Evolutionary conservation across 1,140 invertebrate genomes (phyloP).

Genomic region (Centruroides sculpturatus): DNA sequence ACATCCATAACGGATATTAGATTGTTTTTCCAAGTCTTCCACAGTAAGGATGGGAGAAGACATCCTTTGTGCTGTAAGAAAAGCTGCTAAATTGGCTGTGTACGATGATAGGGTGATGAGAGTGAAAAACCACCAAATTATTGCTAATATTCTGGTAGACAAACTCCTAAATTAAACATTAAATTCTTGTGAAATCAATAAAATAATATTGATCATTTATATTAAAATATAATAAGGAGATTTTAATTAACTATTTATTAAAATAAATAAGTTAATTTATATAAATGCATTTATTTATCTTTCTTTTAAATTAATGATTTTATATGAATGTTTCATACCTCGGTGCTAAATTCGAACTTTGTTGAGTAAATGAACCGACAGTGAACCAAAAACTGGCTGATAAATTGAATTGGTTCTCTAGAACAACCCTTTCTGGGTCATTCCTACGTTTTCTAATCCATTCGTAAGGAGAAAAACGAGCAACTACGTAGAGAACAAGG

Average conservation of each 20-base stretch:
- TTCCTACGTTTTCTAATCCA: slow-evolving; percentile 19
- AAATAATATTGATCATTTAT: background rate
- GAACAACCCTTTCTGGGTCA: slow-evolving; percentile 16
- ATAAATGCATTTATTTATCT: too few relatives aligned
- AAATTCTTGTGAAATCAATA: background rate
- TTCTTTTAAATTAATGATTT: too few relatives aligned
- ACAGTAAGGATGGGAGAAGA: slow-evolving; percentile 69
- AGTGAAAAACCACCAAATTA: slow-evolving; percentile 42
- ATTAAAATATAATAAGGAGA: background rate
- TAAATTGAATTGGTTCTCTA: slow-evolving; percentile 28
- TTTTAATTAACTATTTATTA: background rate
- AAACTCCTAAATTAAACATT: slow-evolving; percentile 25
- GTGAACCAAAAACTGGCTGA: slow-evolving; percentile 36
- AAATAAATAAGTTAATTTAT: too few relatives aligned
- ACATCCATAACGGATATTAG: slow-evolving; percentile 91
- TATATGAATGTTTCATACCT: slow-evolving; percentile 18
- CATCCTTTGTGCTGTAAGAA: slow-evolving; percentile 73
- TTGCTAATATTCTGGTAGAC: slow-evolving; percentile 32
- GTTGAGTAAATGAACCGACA: slow-evolving; percentile 35
- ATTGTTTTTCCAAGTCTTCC: slow-evolving; percentile 72
- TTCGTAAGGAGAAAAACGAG: slow-evolving; percentile 31
- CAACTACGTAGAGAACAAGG: slow-evolving; percentile 30
- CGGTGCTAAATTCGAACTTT: slow-evolving; percentile 31
- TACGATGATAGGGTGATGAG: slow-evolving; percentile 45
- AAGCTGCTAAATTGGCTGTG: slow-evolving; percentile 83